Evolutionary conservation across 2,797 vertebrate species (phyloP).

Genomic region (Poliocrania exsul): DNA sequence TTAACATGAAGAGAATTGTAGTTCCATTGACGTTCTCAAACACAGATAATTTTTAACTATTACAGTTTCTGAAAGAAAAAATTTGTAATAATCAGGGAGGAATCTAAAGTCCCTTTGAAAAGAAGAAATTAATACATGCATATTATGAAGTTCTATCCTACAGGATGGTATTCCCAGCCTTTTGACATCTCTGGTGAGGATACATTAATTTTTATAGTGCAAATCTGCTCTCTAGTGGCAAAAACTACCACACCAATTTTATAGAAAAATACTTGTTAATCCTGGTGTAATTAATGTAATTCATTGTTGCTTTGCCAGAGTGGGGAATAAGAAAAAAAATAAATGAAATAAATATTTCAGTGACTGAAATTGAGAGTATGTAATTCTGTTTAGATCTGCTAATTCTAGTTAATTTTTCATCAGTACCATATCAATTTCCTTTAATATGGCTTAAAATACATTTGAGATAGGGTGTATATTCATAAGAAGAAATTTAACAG

Average conservation of each 20-base stretch:
- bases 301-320: background rate
- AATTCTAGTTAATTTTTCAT: background rate
- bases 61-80: background rate
- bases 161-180: background rate
- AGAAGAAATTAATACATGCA: background rate
- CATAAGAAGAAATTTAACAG: background rate
- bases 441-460: background rate
- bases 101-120: background rate
- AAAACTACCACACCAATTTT: background rate
- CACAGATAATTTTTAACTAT: background rate
- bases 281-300: background rate
- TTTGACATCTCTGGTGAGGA: background rate
- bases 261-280: background rate
- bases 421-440: background rate
- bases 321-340: background rate
- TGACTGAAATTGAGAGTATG: background rate
- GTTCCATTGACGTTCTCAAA: background rate
- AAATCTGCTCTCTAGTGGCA: conserved; percentile 56
- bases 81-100: background rate
- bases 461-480: background rate
- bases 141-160: background rate
- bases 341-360: background rate
- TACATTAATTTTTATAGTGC: background rate
- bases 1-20: background rate
- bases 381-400: background rate